Evolutionary conservation across 2,888 invertebrate species (phyloP).

Genomic region (Noctuana brunneofusca): DNA sequence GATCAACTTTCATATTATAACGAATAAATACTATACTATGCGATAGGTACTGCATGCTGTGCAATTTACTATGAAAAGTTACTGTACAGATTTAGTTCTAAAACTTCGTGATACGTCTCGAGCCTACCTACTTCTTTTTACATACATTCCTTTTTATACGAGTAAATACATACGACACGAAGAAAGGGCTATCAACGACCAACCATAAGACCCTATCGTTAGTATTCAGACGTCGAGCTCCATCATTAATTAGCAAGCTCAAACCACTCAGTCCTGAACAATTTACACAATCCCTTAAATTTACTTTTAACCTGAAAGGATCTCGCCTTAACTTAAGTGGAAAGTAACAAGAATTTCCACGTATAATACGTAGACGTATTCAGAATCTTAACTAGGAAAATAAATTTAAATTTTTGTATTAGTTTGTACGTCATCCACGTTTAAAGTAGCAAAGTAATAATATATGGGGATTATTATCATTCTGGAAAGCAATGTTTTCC

Average conservation of each 20-base stretch:
- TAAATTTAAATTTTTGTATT: constrained; percentile 17
- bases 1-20: too few species aligned
- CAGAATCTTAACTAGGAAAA: constrained; percentile 14
- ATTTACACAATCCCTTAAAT: constrained; percentile 57
- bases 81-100: too few species aligned
- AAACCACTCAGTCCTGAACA: constrained; percentile 57
- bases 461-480: not conserved
- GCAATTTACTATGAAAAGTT: too few species aligned
- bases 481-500: constrained; percentile 1
- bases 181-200: not conserved
- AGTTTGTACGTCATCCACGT: constrained; percentile 6
- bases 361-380: constrained; percentile 11
- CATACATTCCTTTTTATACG: too few species aligned
- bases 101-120: too few species aligned
- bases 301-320: constrained; percentile 31
- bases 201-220: constrained; percentile 52
- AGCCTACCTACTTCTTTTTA: too few species aligned
- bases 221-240: constrained; percentile 63
- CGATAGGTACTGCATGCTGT: too few species aligned
- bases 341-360: constrained; percentile 13
- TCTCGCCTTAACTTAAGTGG: constrained; percentile 22
- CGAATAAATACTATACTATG: too few species aligned
- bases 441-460: constrained; percentile 11
- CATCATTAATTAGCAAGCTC: constrained; percentile 71
- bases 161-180: too few species aligned